Conservation (phyloP, 2,888 invertebrate genomes). For the Drosophila ustulata region DNA sequence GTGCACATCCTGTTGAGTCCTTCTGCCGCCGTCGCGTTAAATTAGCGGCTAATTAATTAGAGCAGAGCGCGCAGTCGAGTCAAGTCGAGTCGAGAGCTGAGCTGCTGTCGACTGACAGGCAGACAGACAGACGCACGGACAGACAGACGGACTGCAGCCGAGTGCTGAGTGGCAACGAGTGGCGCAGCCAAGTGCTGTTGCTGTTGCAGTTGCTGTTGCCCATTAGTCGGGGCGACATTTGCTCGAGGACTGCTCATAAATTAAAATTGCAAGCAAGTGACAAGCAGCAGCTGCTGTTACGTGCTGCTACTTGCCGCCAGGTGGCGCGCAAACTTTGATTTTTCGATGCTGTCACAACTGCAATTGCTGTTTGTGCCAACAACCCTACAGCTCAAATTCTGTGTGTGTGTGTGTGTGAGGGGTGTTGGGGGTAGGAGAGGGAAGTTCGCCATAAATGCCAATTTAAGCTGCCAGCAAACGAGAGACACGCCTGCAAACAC, state of each 20-base stretch:
- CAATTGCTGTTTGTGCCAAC: conserved; percentile 51
- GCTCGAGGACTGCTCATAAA: conserved; percentile 50
- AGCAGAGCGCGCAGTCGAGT: conserved; percentile 31
- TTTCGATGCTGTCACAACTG: conserved; percentile 55
- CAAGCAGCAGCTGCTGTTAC: conserved; percentile 20
- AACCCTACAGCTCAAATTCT: conserved; percentile 53
- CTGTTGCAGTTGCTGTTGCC: conserved; percentile 5
- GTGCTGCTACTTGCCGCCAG: not conserved
- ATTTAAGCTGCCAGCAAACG: conserved; percentile 51
- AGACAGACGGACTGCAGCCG: not conserved
- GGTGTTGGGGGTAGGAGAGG: not conserved
- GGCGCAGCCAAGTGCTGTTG: not conserved
- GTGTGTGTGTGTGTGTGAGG: conserved; percentile 11
- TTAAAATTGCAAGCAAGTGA: conserved; percentile 47
- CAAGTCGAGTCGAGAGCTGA: conserved; percentile 20
- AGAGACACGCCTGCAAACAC: conserved; percentile 13
- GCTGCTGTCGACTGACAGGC: not conserved
- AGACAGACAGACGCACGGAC: too few relatives aligned
- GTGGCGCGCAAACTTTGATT: conserved; percentile 45
- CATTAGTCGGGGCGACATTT: conserved; percentile 34
- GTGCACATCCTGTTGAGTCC: conserved; percentile 58
- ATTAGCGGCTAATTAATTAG: conserved; percentile 79
- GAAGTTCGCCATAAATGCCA: conserved; percentile 62
- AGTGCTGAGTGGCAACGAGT: conserved; percentile 1
- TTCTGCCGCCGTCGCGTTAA: conserved; percentile 66